Evolutionary conservation across 2,797 vertebrate species (phyloP), one percentile per base, ranked within the genome.

Genomic region (Peromyscus nudipes): DNA sequence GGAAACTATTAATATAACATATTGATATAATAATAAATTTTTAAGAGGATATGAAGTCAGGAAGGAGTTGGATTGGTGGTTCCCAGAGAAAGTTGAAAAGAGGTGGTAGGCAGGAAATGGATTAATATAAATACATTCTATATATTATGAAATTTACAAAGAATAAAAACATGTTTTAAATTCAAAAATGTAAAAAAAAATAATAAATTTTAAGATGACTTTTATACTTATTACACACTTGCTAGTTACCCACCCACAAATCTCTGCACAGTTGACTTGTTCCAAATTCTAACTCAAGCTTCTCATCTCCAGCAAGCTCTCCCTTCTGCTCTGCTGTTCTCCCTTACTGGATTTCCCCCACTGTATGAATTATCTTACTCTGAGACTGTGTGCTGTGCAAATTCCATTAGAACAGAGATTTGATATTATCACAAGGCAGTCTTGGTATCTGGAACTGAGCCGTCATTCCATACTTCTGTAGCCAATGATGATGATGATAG

Each of bases 301-400:
- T 67, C 21, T 76, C 1, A 25, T 85, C 79, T 91, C 94, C 19
- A 69, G 81, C 88, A 77, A 95, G 60, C 52, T 14, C 19, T 93
- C 25, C 57, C 37, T n/a, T 34, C 69, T 94, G 27, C 71, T 91
- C 92, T 60, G 79, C 87, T n/a, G n/a, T 73, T 95, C 84, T 88
- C 27, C 14, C 79, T 82, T 46, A 81, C 89, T 88, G 81, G 90
- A 82, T 82, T 82, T 79, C 88, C 64, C 92, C 91, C 67, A 92
- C 49, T 96, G 55, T 49, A 16, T 91, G 40, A 92, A 92, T 29
- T 86, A 57, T 76, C 52, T 92, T 75, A 82, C 19, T 95, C 37
- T 87, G 57, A 95, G 75, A 91, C 8, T 55, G 87, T 55, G 85
- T 93, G 81, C n/a, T 88, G 29, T 83, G n/a, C 91, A 96, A 94